These are phyloP conservation scores for Protonibea diacanthus DNA, from an alignment of 2,797 vertebrate species.

Conservation along the genomic window DNA sequence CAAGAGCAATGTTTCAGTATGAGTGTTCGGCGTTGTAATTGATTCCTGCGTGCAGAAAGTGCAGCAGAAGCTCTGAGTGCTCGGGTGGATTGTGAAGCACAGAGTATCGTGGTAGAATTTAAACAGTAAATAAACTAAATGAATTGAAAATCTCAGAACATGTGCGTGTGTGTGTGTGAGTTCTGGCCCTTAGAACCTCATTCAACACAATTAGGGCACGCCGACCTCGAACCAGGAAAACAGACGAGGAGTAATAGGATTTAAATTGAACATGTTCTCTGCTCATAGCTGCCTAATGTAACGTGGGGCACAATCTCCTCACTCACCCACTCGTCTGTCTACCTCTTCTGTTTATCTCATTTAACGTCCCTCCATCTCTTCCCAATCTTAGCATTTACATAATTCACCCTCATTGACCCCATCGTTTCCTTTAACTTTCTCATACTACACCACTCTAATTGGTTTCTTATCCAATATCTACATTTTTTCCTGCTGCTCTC, in stretches of 20 bases:
- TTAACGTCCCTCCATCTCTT: slow-evolving; percentile 28
- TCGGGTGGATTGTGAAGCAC: slow-evolving; percentile 24
- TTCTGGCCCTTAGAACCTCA: slow-evolving; percentile 54
- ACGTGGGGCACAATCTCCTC: slow-evolving; percentile 48
- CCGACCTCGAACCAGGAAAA: slow-evolving; percentile 54
- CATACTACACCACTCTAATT: slow-evolving; percentile 14
- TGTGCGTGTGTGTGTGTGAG: slow-evolving; percentile 7
- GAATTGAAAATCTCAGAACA: slow-evolving; percentile 11
- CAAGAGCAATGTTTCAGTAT: slow-evolving; percentile 41
- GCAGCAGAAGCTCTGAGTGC: slow-evolving; percentile 30
- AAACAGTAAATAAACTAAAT: slow-evolving; percentile 64
- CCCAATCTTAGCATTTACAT: not conserved
- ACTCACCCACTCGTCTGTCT: slow-evolving; percentile 6
- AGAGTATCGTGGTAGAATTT: slow-evolving; percentile 22
- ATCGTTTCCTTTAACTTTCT: not conserved
- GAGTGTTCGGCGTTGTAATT: slow-evolving; percentile 44
- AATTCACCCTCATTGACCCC: slow-evolving; percentile 1
- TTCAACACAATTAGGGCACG: slow-evolving; percentile 71
- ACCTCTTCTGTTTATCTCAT: slow-evolving; percentile 30
- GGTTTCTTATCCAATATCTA: slow-evolving; percentile 14
- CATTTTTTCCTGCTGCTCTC: slow-evolving; percentile 11
- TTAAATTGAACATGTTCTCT: slow-evolving; percentile 78
- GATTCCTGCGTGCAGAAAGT: slow-evolving; percentile 48
- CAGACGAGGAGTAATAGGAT: slow-evolving; percentile 75
- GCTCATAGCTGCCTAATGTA: slow-evolving; percentile 65